Conservation (phyloP, 2,888 invertebrate genomes). For the Cerastis rubricosa region DNA sequence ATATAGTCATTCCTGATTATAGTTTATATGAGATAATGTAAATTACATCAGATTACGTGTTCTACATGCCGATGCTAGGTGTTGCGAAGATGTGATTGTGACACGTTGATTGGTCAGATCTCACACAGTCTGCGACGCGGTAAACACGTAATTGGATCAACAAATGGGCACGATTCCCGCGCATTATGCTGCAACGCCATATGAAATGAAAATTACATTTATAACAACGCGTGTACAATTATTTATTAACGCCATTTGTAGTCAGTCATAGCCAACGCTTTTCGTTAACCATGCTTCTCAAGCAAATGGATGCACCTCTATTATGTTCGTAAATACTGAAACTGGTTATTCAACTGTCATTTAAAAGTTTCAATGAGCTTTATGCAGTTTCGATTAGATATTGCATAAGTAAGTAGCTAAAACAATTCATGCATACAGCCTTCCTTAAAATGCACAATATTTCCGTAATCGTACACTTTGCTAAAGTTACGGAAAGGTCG, state of each 20-base stretch:
- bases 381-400: constrained; percentile 5
- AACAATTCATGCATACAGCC: not conserved
- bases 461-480: constrained; percentile 15
- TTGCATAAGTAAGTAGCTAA: constrained; percentile 11
- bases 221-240: constrained; percentile 24
- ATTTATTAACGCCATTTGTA: constrained; percentile 28
- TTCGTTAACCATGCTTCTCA: constrained; percentile 6
- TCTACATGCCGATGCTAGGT: constrained; percentile 64
- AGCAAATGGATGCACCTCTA: constrained; percentile 4
- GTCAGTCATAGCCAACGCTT: constrained; percentile 16
- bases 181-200: constrained; percentile 62
- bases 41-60: constrained; percentile 77
- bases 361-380: constrained; percentile 20
- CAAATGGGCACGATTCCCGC: constrained; percentile 71
- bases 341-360: constrained; percentile 26
- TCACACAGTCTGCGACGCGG: constrained; percentile 59
- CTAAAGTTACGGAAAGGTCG: constrained; percentile 25
- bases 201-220: constrained; percentile 58
- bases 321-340: constrained; percentile 1
- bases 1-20: constrained; percentile 47
- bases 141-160: constrained; percentile 76
- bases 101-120: constrained; percentile 70
- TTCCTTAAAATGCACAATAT: constrained; percentile 18
- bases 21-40: constrained; percentile 59
- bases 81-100: constrained; percentile 68